Base-by-base conservation (phyloP, 2,888 invertebrate species). In the Leptothorax acervorum region DNA sequence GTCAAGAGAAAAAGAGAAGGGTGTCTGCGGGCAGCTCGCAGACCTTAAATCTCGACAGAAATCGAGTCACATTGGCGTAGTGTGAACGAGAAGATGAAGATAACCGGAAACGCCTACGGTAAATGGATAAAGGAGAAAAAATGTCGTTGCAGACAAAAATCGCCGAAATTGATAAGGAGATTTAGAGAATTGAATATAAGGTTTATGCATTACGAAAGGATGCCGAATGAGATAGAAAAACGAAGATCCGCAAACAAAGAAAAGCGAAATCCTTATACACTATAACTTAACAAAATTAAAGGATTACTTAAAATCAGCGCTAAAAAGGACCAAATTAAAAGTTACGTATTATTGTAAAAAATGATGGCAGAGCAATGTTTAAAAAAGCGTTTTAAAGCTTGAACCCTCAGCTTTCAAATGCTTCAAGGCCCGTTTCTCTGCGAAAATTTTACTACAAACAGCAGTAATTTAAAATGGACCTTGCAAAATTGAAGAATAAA, bases 81-180 rank as follows among this genome's bases (percentile, higher is more conserved):
- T 73, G 62, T 53, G 60, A 82, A 66, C 81, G 76, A 35, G 82
- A 82, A 88, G 86, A 88, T 88, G 88, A 88, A 88, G 88, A 88
- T 88, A 88, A 88, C 88, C 73, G 83, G 70, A 84, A 84, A 81
- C 57, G 86, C 74, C 84, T 79, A 84, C 68, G 86, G 86, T 84
- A 86, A 86, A 81, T 81, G 88, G 88, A 88, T 88, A 88, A 86
- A 86, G 48, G 57, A 68, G 73, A 82, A 84, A 74, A 88, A 86
- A 88, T 84, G 75, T 28, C 55, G 66, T 39, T 53, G 68, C 35
- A 51, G 35, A 51, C 18, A 68, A 53, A 74, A 63, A 65, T n/a
- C 70, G 55, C 55, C 28, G 55, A 28, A 76, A 71, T 53, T 66
- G 78, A 85, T 65, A 84, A 83, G 53, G 28, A 81, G 45, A 66